phyloP scores from a whole-genome alignment of 1,140 invertebrate species.

The Zophobas morio region DNA sequence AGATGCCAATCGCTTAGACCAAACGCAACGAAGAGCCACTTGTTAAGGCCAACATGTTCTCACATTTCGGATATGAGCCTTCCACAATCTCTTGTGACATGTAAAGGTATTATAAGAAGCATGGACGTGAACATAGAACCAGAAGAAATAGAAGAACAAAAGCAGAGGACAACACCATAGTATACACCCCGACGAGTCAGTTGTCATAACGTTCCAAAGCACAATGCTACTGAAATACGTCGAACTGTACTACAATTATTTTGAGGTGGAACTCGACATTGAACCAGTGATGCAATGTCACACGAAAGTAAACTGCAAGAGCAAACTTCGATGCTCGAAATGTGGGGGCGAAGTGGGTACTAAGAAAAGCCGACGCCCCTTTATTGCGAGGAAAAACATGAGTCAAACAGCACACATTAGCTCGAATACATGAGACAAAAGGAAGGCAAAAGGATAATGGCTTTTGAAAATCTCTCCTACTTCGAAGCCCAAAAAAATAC shows the following conservation, averaged over 20 bases:
- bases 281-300: background rate
- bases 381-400: conserved; percentile 1
- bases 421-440: conserved; percentile 4
- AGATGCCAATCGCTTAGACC: no score
- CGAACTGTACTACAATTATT: background rate
- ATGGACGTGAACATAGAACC: background rate
- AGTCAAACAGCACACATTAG: background rate
- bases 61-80: no score
- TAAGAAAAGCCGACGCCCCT: background rate
- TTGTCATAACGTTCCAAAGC: background rate
- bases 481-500: background rate
- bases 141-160: conserved; percentile 1
- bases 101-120: background rate
- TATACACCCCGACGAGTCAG: background rate
- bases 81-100: background rate
- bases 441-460: background rate
- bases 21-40: no score
- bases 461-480: background rate
- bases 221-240: background rate
- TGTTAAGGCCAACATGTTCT: no score
- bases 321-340: background rate
- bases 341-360: background rate
- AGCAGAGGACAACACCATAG: background rate
- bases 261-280: background rate
- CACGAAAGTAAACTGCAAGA: background rate